These are phyloP conservation scores for Wiebesia pumilae DNA, from an alignment of 1,140 invertebrate species.

Conservation along the genomic window DNA sequence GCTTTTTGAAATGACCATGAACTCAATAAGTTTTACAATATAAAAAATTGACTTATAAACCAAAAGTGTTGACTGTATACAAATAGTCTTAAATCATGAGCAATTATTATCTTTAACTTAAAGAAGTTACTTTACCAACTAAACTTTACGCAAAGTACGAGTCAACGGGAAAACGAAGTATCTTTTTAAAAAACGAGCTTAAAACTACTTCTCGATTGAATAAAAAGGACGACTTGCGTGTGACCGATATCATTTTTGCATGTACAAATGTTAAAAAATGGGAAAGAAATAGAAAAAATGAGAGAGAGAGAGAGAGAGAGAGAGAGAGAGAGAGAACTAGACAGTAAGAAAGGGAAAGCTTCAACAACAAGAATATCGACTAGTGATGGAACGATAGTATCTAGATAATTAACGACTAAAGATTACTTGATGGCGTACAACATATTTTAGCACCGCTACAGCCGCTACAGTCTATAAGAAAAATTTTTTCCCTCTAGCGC, in stretches of 20 bases:
- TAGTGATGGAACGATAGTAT: slow-evolving; percentile 10
- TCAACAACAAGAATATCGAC: neutral
- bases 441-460: neutral
- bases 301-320: neutral
- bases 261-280: neutral
- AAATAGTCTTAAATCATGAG: neutral
- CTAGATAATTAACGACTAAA: slow-evolving; percentile 38
- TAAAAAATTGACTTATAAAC: no score
- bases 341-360: neutral
- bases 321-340: neutral
- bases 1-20: no score
- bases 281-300: neutral
- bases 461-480: neutral
- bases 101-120: neutral
- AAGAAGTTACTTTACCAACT: neutral
- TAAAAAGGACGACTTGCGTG: neutral
- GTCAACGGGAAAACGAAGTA: neutral
- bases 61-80: neutral
- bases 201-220: neutral
- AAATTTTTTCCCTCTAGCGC: slow-evolving; percentile 12
- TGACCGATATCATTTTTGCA: neutral
- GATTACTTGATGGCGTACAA: slow-evolving; percentile 8
- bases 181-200: neutral
- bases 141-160: neutral
- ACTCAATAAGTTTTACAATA: no score